phyloP scores from a whole-genome alignment of 2,888 invertebrate species.

The Osmoderma eremita region DNA sequence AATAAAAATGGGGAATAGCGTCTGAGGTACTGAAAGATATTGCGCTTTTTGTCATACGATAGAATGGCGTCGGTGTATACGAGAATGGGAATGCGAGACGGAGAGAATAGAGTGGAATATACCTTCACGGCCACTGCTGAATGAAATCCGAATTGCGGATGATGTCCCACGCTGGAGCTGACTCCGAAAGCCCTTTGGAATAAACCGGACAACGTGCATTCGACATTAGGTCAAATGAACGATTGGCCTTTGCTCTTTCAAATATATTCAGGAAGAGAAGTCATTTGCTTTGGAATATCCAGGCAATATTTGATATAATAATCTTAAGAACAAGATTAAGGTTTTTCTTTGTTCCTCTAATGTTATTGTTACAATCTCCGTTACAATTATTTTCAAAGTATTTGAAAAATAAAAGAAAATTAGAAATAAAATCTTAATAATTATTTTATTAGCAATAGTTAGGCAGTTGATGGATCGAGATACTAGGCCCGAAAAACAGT shows the following conservation, averaged over 20 bases:
- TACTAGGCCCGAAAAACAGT: too few relatives aligned
- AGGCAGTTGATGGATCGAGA: too few relatives aligned
- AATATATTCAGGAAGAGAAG: not conserved
- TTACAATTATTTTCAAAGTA: too few relatives aligned
- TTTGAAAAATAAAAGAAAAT: too few relatives aligned
- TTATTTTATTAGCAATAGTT: too few relatives aligned
- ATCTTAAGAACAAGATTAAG: too few relatives aligned
- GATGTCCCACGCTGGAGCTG: constrained; percentile 44
- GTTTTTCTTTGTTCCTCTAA: too few relatives aligned
- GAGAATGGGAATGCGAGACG: not conserved
- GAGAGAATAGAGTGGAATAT: constrained; percentile 21
- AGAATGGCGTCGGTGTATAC: constrained; percentile 38
- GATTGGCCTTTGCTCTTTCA: constrained; percentile 45
- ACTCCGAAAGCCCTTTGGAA: constrained; percentile 45
- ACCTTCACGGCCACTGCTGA: constrained; percentile 20
- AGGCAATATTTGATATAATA: too few relatives aligned
- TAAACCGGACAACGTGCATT: constrained; percentile 42
- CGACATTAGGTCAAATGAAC: constrained; percentile 45
- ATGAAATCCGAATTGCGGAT: constrained; percentile 45
- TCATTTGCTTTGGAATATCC: too few relatives aligned
- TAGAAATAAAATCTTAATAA: too few relatives aligned
- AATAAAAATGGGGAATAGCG: constrained; percentile 14
- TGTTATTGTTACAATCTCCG: too few relatives aligned
- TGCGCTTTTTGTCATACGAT: constrained; percentile 47
- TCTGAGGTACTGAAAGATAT: constrained; percentile 43